These are phyloP conservation scores for Esox lucius DNA, from an alignment of 2,797 vertebrate species.

Conservation along the genomic window DNA sequence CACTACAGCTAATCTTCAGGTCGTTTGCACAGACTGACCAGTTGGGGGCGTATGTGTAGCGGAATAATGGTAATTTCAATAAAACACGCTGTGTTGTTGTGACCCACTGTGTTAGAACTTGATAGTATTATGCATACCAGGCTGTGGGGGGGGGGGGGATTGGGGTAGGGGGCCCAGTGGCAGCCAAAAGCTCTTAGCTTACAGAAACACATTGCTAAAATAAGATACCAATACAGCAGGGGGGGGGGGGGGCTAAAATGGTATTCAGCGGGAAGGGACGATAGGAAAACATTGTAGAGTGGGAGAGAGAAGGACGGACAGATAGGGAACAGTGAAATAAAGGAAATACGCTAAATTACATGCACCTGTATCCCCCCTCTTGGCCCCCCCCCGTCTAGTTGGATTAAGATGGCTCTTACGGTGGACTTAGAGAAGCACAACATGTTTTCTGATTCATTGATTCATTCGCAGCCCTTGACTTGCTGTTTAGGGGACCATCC, in stretches of 20 bases:
- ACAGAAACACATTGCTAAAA: conserved; percentile 71
- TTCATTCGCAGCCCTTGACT: conserved; percentile 30
- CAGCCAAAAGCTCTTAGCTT: conserved; percentile 70
- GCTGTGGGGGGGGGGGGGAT: conserved; percentile 39
- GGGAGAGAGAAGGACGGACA: neutral
- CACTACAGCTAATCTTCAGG: neutral
- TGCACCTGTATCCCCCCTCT: conserved; percentile 30
- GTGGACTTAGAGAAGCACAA: conserved; percentile 36
- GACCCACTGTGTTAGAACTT: neutral
- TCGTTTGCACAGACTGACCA: neutral
- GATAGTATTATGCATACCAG: conserved; percentile 48
- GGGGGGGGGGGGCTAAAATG: conserved; percentile 9
- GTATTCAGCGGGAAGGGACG: conserved; percentile 2
- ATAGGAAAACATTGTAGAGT: conserved; percentile 29
- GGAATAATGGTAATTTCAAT: neutral
- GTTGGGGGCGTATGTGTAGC: neutral
- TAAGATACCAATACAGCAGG: conserved; percentile 56
- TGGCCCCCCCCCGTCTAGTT: conserved; percentile 24
- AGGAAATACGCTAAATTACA: conserved; percentile 24
- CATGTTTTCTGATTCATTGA: conserved; percentile 15
- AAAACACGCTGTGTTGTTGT: neutral
- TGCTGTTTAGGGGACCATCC: neutral
- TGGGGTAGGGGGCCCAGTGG: conserved; percentile 67
- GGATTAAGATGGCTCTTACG: conserved; percentile 46
- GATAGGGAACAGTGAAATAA: neutral